Conservation (phyloP, 2,113 vertebrate species). For the Forbesichthys papilliferus region DNA sequence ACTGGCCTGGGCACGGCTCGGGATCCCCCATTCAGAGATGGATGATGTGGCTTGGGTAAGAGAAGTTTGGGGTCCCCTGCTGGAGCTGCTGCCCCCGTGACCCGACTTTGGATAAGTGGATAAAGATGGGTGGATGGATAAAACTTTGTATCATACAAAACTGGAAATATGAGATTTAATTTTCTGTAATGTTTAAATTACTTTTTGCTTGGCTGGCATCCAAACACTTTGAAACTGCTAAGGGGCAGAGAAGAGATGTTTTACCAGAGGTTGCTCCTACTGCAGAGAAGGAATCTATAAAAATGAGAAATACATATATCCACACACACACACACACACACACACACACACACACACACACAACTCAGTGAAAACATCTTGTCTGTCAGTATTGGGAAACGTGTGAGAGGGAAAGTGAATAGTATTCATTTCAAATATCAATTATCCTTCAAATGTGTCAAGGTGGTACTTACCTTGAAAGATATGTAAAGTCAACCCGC, state of each 20-base stretch:
- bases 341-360: neutral
- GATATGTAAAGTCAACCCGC: slow-evolving; percentile 60
- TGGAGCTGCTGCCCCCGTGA: no score
- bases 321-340: slow-evolving; percentile 1
- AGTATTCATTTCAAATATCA: slow-evolving; percentile 31
- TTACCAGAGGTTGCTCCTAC: slow-evolving; percentile 86
- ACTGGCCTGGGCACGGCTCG: no score
- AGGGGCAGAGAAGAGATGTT: slow-evolving; percentile 90
- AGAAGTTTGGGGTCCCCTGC: no score
- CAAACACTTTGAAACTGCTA: slow-evolving; percentile 85
- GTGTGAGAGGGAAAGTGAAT: neutral
- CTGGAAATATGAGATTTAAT: slow-evolving; percentile 98
- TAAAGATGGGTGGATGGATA: no score
- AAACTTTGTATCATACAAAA: slow-evolving; percentile 65
- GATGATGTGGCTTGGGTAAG: no score
- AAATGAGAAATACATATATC: slow-evolving; percentile 77
- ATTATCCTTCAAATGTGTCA: slow-evolving; percentile 28
- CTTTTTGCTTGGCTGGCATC: slow-evolving; percentile 90
- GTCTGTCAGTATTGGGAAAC: no score
- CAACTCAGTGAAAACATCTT: no score
- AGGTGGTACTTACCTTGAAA: slow-evolving; percentile 43
- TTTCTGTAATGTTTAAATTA: slow-evolving; percentile 99
- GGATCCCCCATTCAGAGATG: no score
- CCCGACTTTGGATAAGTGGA: no score
- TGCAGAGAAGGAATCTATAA: slow-evolving; percentile 76